Evolutionary conservation across 2,888 invertebrate genomes (phyloP).

Genomic region (Neoscelio sp.): DNA sequence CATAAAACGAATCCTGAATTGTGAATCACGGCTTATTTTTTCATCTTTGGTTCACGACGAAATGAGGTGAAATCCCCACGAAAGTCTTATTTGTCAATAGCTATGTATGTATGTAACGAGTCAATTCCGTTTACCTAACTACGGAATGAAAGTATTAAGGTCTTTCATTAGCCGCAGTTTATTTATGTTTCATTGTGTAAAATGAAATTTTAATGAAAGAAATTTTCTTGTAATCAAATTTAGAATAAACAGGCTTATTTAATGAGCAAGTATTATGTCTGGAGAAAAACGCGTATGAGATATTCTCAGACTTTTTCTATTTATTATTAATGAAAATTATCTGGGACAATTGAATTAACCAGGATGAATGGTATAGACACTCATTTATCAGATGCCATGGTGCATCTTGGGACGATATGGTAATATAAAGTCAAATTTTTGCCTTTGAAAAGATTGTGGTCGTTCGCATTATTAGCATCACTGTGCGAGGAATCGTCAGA

Average conservation of each 20-base stretch:
- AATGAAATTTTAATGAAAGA: too few relatives aligned
- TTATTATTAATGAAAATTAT: constrained; percentile 20
- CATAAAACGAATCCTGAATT: constrained; percentile 25
- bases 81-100: constrained; percentile 38
- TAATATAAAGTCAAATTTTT: not conserved
- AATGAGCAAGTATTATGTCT: too few relatives aligned
- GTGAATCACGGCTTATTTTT: constrained; percentile 10
- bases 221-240: too few relatives aligned
- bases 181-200: not conserved
- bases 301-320: constrained; percentile 35
- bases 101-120: not conserved
- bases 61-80: constrained; percentile 55
- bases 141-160: constrained; percentile 9
- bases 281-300: constrained; percentile 2
- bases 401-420: too few relatives aligned
- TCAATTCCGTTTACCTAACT: constrained; percentile 13
- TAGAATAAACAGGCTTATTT: too few relatives aligned
- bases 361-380: not conserved
- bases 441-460: too few relatives aligned
- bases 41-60: constrained; percentile 23
- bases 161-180: constrained; percentile 3
- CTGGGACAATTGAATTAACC: constrained; percentile 17
- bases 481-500: not conserved
- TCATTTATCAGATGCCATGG: too few relatives aligned
- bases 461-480: constrained; percentile 1